phyloP scores from a whole-genome alignment of 2,797 vertebrate genomes.

The Anguilla anguilla region DNA sequence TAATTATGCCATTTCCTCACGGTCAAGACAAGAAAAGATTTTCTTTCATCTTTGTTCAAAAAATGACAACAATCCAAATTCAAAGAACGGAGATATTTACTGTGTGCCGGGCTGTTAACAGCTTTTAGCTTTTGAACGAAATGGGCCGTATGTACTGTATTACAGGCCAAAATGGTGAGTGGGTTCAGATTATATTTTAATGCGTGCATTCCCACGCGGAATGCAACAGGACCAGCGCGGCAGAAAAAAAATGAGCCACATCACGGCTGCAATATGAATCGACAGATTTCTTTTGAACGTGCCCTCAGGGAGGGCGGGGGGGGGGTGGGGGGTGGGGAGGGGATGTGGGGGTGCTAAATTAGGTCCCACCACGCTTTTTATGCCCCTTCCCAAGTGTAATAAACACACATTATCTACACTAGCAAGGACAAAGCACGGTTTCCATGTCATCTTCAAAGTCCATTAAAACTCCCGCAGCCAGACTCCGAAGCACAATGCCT shows the following conservation, averaged over 20 bases:
- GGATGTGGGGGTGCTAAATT: conserved; percentile 40
- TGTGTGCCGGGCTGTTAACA: not conserved
- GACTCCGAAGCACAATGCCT: conserved; percentile 33
- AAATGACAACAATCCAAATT: not conserved
- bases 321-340: conserved; percentile 24
- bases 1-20: not conserved
- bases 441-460: conserved; percentile 41
- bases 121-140: not conserved
- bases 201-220: conserved; percentile 25
- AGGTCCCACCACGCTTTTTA: conserved; percentile 54
- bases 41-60: not conserved
- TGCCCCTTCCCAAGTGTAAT: conserved; percentile 56
- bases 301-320: conserved; percentile 49
- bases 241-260: conserved; percentile 52
- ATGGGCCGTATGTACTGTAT: not conserved
- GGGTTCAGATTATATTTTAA: conserved; percentile 25
- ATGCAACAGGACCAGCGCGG: conserved; percentile 42
- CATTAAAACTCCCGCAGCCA: conserved; percentile 46
- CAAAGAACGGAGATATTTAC: not conserved
- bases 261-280: conserved; percentile 58
- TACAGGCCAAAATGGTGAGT: not conserved
- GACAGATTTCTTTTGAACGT: conserved; percentile 52
- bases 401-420: conserved; percentile 62
- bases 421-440: conserved; percentile 43
- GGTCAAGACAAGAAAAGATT: not conserved